Percentiles rank a stretch among this genome's conserved stretches.
Evolutionary conservation across 2,113 vertebrate genomes (phyloP).

Genomic region (Sphaerodactylus townsendi): DNA sequence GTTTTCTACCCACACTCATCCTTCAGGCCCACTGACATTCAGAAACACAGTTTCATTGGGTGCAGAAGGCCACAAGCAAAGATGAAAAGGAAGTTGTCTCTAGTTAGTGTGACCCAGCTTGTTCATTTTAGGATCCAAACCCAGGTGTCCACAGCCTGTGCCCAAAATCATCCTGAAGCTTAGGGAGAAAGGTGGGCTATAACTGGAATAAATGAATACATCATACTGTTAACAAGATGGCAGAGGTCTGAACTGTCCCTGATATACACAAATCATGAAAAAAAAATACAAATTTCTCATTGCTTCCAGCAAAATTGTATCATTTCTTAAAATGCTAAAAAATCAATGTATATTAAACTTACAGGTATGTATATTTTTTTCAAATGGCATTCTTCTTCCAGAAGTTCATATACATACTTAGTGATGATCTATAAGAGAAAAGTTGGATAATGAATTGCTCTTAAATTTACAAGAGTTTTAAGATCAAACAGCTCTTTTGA

Average conservation of each 20-base stretch:
- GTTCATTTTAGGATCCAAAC: no score
- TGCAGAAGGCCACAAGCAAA: no score
- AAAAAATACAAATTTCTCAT: not conserved
- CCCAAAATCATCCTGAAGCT: no score
- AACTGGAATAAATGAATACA: no score
- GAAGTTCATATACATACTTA: conserved; percentile 90
- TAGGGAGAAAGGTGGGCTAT: no score
- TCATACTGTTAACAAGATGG: not conserved
- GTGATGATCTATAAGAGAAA: conserved; percentile 89
- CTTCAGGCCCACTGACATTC: no score
- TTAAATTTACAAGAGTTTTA: not conserved
- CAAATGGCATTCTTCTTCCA: conserved; percentile 94
- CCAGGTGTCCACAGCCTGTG: no score
- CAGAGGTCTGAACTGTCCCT: not conserved
- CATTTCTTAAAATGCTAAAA: not conserved
- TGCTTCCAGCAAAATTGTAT: not conserved
- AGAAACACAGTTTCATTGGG: no score
- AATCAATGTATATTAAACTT: conserved; percentile 69
- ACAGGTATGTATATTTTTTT: conserved; percentile 92
- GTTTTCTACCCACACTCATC: no score
- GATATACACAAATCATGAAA: not conserved
- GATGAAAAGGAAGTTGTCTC: no score
- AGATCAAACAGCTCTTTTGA: conserved; percentile 10
- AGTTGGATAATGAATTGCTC: conserved; percentile 12
- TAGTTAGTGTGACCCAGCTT: no score